phyloP scores from a whole-genome alignment of 2,888 invertebrate genomes.

The Mimachlamys varia region DNA sequence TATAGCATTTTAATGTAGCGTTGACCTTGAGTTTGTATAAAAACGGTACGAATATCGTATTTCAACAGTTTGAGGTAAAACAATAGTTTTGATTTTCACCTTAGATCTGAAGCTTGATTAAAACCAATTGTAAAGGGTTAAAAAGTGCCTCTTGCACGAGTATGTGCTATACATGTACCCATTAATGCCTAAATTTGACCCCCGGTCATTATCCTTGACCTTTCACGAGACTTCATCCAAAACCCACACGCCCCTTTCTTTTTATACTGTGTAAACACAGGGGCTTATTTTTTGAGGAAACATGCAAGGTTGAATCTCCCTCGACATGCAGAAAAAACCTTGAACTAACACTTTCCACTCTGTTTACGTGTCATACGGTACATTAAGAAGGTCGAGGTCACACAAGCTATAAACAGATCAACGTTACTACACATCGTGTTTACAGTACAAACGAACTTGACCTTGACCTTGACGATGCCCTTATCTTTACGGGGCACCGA shows the following conservation, averaged over 20 bases:
- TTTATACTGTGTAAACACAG: too few relatives aligned
- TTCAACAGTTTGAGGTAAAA: too few relatives aligned
- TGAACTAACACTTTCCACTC: background rate
- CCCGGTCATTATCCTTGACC: background rate
- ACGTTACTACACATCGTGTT: background rate
- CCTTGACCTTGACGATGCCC: constrained; percentile 11
- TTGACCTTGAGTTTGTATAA: too few relatives aligned
- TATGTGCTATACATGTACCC: background rate
- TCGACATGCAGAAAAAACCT: background rate
- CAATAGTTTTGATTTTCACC: too few relatives aligned
- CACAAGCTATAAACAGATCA: background rate
- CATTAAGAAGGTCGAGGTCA: background rate
- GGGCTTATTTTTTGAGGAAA: too few relatives aligned
- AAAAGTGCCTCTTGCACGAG: background rate
- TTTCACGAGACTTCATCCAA: background rate
- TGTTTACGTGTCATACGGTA: background rate
- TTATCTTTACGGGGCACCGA: background rate
- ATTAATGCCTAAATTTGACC: background rate
- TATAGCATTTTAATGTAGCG: too few relatives aligned
- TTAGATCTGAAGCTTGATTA: too few relatives aligned
- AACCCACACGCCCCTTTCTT: background rate
- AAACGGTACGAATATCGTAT: too few relatives aligned
- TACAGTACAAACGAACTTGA: constrained; percentile 15
- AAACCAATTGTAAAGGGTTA: too few relatives aligned
- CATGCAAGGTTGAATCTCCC: too few relatives aligned